Percentiles rank a stretch among this genome's conserved stretches.
Evolutionary conservation across 2,888 invertebrate genomes (phyloP).

Genomic region (Bimastos eiseni): DNA sequence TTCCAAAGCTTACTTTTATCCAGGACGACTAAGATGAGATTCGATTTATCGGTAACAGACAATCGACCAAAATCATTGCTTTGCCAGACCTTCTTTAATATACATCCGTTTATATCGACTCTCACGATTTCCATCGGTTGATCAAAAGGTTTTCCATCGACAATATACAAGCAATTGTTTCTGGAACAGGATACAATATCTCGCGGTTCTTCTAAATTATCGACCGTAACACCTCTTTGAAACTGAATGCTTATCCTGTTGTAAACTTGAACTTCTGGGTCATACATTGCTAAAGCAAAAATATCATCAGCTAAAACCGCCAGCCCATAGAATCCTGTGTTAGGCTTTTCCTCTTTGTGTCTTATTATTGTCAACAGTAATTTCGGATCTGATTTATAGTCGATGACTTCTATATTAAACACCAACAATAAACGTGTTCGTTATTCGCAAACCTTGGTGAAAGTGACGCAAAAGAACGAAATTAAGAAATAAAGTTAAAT

Average conservation of each 20-base stretch:
- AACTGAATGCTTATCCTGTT: neutral
- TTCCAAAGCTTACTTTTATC: neutral
- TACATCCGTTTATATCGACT: neutral
- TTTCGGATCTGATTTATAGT: neutral
- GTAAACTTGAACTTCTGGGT: neutral
- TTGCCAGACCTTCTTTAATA: neutral
- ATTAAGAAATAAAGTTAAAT: no score
- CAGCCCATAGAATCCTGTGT: neutral
- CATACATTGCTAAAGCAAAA: neutral
- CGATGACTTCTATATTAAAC: neutral
- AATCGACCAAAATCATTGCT: neutral
- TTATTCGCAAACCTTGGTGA: neutral
- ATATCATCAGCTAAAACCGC: neutral
- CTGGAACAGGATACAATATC: neutral
- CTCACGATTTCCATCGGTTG: neutral
- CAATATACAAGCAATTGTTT: neutral
- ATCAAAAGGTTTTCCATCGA: neutral
- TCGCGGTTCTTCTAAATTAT: neutral
- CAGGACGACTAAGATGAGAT: neutral
- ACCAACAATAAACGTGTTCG: neutral
- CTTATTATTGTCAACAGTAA: neutral
- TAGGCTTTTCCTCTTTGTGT: neutral
- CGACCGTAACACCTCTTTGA: neutral
- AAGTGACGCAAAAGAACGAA: no score
- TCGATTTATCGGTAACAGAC: conserved; percentile 5